These are phyloP conservation scores for Drosophila punjabiensis DNA, from an alignment of 1,140 invertebrate genomes.

Conservation along the genomic window DNA sequence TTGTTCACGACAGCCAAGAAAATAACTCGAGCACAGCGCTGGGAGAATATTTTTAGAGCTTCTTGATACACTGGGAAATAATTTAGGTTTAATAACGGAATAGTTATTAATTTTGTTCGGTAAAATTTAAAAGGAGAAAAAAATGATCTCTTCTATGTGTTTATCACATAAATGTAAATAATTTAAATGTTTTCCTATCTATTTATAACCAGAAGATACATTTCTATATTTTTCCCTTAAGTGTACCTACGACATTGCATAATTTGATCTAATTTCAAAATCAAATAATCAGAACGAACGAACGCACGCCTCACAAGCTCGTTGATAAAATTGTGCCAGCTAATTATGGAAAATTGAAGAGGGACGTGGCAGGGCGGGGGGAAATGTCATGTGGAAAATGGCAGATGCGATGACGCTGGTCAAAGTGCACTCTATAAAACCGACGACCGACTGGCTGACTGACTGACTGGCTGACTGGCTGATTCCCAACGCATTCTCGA, in stretches of 20 bases:
- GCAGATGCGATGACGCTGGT: slow-evolving; percentile 18
- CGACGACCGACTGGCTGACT: slow-evolving; percentile 10
- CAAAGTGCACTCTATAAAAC: slow-evolving; percentile 36
- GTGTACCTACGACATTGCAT: slow-evolving; percentile 40
- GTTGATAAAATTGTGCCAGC: slow-evolving; percentile 63
- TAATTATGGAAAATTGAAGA: slow-evolving; percentile 59
- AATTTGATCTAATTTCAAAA: slow-evolving; percentile 72
- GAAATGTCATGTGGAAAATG: slow-evolving; percentile 14
- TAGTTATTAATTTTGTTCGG: background rate
- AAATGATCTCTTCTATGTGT: background rate
- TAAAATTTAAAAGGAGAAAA: background rate
- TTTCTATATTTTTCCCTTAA: background rate
- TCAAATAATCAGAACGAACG: slow-evolving; percentile 51
- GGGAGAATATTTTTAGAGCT: slow-evolving; percentile 60
- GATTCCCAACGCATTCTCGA: slow-evolving; percentile 35
- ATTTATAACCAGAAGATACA: background rate
- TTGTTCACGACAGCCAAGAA: slow-evolving; percentile 44
- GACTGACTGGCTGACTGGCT: slow-evolving; percentile 11
- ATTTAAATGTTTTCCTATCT: background rate
- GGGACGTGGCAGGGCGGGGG: background rate
- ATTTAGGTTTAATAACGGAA: accelerated
- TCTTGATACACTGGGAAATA: background rate
- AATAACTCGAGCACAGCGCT: slow-evolving; percentile 26
- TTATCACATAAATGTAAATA: background rate
- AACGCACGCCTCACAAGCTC: slow-evolving; percentile 14